Base-by-base conservation (phyloP, 2,888 invertebrate genomes). In the Sphaeridia pumilis region DNA sequence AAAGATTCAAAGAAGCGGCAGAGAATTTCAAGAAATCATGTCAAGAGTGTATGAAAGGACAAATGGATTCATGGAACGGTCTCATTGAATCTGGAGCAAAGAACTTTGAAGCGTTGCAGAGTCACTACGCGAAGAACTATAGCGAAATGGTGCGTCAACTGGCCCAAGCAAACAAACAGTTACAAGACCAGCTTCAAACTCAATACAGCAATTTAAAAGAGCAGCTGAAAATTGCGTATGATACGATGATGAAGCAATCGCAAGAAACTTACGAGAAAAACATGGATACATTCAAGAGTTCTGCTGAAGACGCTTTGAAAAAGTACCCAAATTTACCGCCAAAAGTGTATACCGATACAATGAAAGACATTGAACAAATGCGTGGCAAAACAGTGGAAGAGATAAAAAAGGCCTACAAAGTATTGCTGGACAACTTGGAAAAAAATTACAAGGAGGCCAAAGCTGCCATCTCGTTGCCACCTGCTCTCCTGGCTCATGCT, bases 371-470 rank as follows among this genome's bases (percentile, higher is more conserved):
- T n/a, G 25, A 49, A 24, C 17, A 22, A 24, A 28, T 44, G 17
- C 35, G 41, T 7, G 46, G 45, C 7, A 54, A 46, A 20, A 54
- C 25, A 24, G 14, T 24, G 5, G 43, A 35, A 10, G 12, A 27
- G 1, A 41, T 54, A 21, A 49, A 27, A 24, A 43, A 22, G 3
- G 24, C 2, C 7, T 54, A 38, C 42, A 48, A 49, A 20, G 12
- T 12, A 2, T 28, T 54, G 46, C 4, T 54, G 14, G 42, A 28
- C 2, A 4, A 46, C n/a, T 24, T 54, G 22, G 54, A 54, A 17
- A 54, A 54, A n/a, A 17, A 21, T 34, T 54, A 44, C 27, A 28
- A 49, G 4, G 56, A 56, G n/a, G n/a, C n/a, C n/a, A n/a, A n/a
- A n/a, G n/a, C n/a, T n/a, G n/a, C n/a, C n/a, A n/a, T n/a, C n/a